A percentile compares a stretch with the other conserved stretches of the same genome.
Conservation (phyloP, 1,140 invertebrate species). For the Gryllus bimaculatus region DNA sequence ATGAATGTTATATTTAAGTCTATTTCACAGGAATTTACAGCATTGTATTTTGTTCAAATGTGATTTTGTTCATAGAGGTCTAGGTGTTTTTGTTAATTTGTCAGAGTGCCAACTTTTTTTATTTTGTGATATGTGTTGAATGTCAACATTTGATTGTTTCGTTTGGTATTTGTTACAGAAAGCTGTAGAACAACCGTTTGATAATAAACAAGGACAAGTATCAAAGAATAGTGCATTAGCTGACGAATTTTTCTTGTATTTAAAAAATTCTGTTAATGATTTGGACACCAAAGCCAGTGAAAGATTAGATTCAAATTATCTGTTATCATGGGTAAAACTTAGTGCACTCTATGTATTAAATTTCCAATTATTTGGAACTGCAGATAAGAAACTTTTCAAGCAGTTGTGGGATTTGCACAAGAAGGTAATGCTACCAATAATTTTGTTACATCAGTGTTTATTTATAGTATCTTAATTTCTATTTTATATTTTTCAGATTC, state of each 20-base stretch:
- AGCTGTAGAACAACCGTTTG: constrained; percentile 53
- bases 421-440: constrained; percentile 44
- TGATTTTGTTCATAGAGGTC: too few species aligned
- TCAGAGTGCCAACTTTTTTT: background rate
- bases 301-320: constrained; percentile 43
- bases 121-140: background rate
- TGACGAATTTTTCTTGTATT: constrained; percentile 60
- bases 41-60: too few species aligned
- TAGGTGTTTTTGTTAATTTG: background rate
- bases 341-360: constrained; percentile 63
- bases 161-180: constrained; percentile 30
- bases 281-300: constrained; percentile 42
- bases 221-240: constrained; percentile 55
- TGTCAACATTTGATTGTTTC: background rate
- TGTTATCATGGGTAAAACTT: constrained; percentile 55
- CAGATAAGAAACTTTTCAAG: constrained; percentile 70
- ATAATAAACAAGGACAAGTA: constrained; percentile 44
- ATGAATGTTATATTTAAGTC: too few species aligned
- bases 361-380: constrained; percentile 61
- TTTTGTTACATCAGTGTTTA: background rate
- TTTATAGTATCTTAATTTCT: background rate
- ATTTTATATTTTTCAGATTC: constrained; percentile 40
- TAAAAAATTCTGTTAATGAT: constrained; percentile 52
- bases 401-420: constrained; percentile 60
- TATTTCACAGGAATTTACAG: too few species aligned